Percentiles rank a stretch among this genome's conserved stretches.
These are phyloP conservation scores for Caerostris darwini DNA, from an alignment of 1,140 invertebrate genomes.

Conservation along the genomic window DNA sequence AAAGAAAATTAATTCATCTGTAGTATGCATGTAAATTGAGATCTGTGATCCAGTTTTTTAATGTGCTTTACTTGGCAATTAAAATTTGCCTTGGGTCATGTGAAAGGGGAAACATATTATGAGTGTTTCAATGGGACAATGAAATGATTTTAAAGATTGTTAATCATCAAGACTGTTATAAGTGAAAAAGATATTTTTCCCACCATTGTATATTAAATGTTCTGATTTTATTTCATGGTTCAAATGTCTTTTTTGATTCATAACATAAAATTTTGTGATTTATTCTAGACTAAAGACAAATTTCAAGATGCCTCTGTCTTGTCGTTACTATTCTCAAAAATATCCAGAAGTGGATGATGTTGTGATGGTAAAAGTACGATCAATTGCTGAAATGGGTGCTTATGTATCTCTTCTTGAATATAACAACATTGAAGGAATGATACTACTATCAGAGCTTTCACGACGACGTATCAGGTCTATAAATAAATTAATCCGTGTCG, in stretches of 20 bases:
- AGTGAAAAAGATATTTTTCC: no score
- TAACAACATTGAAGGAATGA: conserved; percentile 99
- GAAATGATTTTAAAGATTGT: no score
- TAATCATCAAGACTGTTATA: no score
- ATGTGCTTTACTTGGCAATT: no score
- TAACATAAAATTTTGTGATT: neutral
- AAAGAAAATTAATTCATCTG: no score
- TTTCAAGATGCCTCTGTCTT: conserved; percentile 92
- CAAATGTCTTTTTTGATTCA: neutral
- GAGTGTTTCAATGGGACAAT: no score
- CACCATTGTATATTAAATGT: no score
- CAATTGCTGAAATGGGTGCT: conserved; percentile 99
- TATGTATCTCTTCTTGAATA: conserved; percentile 99
- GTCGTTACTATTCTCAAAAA: conserved; percentile 98
- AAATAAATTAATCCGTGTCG: conserved; percentile 99
- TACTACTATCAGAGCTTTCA: conserved; percentile 96
- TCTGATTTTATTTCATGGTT: neutral
- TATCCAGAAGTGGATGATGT: conserved; percentile 99
- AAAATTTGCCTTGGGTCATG: no score
- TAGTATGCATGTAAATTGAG: no score
- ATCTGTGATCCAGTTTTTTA: no score
- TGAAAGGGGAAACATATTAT: no score
- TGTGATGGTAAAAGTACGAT: conserved; percentile 99
- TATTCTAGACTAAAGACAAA: neutral
- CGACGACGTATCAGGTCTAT: conserved; percentile 99